phyloP scores from a whole-genome alignment of 2,888 invertebrate species.

The Sphaerophoria rueppellii region DNA sequence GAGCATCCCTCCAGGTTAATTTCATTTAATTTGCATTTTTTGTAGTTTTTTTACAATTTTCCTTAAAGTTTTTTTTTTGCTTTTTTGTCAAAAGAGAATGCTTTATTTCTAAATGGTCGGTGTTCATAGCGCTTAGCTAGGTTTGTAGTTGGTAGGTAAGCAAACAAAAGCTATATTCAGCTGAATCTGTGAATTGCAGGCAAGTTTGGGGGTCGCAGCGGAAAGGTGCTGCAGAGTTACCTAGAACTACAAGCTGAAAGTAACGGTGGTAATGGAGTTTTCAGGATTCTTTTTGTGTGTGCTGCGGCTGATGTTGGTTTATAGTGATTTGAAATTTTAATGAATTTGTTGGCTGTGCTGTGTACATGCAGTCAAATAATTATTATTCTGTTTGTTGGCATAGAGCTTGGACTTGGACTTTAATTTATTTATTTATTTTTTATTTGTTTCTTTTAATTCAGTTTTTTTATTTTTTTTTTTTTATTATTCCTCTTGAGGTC shows the following conservation, averaged over 20 bases:
- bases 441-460: background rate
- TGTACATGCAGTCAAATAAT: conserved; percentile 45
- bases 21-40: conserved; percentile 67
- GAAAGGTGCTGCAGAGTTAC: conserved; percentile 29
- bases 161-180: conserved; percentile 63
- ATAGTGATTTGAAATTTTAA: conserved; percentile 60
- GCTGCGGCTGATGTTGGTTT: conserved; percentile 18
- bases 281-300: conserved; percentile 35
- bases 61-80: conserved; percentile 21
- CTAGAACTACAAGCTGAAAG: conserved; percentile 3
- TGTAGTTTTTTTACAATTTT: conserved; percentile 16
- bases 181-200: conserved; percentile 27
- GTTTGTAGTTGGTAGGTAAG: conserved; percentile 49
- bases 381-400: conserved; percentile 38
- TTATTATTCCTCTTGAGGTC: background rate
- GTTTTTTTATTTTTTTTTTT: background rate
- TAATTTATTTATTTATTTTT: background rate
- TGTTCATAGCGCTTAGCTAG: conserved; percentile 43
- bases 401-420: conserved; percentile 43
- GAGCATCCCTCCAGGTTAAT: conserved; percentile 68
- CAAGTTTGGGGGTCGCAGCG: background rate
- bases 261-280: conserved; percentile 18
- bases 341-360: conserved; percentile 55
- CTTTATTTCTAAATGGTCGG: conserved; percentile 14
- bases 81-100: conserved; percentile 56